A percentile compares a stretch with the other conserved stretches of the same genome.
phyloP scores from a whole-genome alignment of 2,888 invertebrate genomes.

The Eucriotettix oculatus region DNA sequence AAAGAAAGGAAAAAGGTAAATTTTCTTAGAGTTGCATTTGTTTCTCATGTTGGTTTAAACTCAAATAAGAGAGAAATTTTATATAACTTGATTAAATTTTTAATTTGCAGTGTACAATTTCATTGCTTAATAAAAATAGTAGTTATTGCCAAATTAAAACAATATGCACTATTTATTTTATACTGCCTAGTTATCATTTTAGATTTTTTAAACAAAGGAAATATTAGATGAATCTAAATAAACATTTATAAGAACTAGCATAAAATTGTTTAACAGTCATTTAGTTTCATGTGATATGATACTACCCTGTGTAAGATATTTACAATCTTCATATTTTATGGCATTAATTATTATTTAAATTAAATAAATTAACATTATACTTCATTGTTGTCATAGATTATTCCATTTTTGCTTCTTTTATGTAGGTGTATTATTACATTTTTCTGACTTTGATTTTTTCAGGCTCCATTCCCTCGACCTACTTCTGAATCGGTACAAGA shows the following conservation, averaged over 20 bases:
- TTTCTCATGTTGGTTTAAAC: too few relatives aligned
- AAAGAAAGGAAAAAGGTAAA: slow-evolving; percentile 11
- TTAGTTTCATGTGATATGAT: too few relatives aligned
- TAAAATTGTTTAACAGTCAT: too few relatives aligned
- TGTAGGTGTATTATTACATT: background rate
- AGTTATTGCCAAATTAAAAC: background rate
- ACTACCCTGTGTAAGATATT: too few relatives aligned
- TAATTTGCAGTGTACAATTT: background rate
- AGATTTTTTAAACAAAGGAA: too few relatives aligned
- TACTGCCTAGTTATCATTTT: background rate
- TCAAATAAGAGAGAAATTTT: too few relatives aligned
- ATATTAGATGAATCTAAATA: too few relatives aligned
- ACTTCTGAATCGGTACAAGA: slow-evolving; percentile 31
- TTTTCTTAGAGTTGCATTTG: background rate
- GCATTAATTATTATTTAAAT: too few relatives aligned
- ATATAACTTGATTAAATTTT: too few relatives aligned
- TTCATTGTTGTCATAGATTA: background rate
- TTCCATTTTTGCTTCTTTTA: background rate
- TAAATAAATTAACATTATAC: too few relatives aligned
- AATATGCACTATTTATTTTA: background rate
- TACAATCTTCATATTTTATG: too few relatives aligned
- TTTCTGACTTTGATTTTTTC: background rate
- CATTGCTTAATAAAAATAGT: background rate
- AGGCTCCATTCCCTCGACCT: slow-evolving; percentile 8
- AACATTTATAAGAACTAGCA: too few relatives aligned